phyloP scores from a whole-genome alignment of 2,113 vertebrate genomes.

The Amphiprion percula region DNA sequence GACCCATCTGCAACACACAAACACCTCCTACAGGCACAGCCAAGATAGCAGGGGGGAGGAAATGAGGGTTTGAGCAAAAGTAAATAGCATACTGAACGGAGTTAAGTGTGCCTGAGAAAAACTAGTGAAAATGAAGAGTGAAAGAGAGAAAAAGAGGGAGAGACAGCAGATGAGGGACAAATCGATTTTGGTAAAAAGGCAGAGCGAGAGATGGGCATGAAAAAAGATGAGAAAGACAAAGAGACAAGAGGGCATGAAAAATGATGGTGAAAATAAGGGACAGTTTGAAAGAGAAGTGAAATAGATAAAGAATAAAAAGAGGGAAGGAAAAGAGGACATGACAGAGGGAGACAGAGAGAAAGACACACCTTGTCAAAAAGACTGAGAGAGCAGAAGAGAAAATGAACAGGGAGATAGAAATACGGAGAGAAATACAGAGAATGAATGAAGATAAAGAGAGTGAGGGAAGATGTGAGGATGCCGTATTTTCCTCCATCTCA shows the following conservation, averaged over 20 bases:
- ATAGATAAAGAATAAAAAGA: constrained; percentile 36
- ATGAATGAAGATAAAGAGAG: constrained; percentile 65
- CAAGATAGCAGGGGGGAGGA: constrained; percentile 9
- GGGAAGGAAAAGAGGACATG: constrained; percentile 20
- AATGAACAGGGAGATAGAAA: constrained; percentile 47
- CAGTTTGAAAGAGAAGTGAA: constrained; percentile 35
- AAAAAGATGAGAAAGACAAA: constrained; percentile 32
- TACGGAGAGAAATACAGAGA: constrained; percentile 36
- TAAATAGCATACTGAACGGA: constrained; percentile 37
- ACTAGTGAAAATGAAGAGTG: constrained; percentile 26
- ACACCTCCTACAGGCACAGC: constrained; percentile 1
- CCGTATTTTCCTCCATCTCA: constrained; percentile 74
- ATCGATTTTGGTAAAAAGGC: constrained; percentile 62
- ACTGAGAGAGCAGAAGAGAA: constrained; percentile 43
- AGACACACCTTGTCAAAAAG: constrained; percentile 60
- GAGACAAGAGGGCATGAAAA: constrained; percentile 38
- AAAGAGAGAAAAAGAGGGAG: constrained; percentile 12
- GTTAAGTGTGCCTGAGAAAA: constrained; percentile 43
- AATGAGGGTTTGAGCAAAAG: constrained; percentile 49
- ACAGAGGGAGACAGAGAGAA: constrained; percentile 29
- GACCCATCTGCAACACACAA: constrained; percentile 26
- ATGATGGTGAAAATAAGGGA: constrained; percentile 34
- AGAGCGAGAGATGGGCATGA: constrained; percentile 40
- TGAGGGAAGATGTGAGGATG: constrained; percentile 62
- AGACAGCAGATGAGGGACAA: constrained; percentile 38